These are phyloP conservation scores for Melanotus villosus DNA, from an alignment of 2,888 invertebrate species.

Conservation along the genomic window DNA sequence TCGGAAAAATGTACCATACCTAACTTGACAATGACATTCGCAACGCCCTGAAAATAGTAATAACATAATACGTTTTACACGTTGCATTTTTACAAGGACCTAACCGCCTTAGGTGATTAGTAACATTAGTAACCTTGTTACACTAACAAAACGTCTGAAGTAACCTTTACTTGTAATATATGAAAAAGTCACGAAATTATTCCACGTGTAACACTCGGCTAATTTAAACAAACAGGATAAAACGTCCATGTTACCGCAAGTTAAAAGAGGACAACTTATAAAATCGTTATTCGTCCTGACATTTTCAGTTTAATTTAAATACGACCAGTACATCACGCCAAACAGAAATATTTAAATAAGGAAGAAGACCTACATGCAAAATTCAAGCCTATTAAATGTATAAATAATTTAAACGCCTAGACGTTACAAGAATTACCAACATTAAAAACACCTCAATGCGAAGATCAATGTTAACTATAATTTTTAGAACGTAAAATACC, in stretches of 20 bases:
- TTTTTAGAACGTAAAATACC: too few species aligned
- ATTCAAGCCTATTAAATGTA: neutral
- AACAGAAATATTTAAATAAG: neutral
- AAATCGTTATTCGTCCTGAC: too few species aligned
- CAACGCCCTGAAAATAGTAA: neutral
- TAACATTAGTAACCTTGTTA: neutral
- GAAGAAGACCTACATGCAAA: neutral
- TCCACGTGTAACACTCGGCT: too few species aligned
- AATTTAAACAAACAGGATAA: too few species aligned
- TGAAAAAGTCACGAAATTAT: neutral
- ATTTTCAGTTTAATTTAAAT: too few species aligned
- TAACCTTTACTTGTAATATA: neutral
- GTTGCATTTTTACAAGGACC: neutral
- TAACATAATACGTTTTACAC: neutral
- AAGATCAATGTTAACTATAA: too few species aligned
- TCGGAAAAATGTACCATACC: too few species aligned
- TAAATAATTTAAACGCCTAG: neutral
- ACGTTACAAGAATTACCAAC: too few species aligned
- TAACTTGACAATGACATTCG: constrained; percentile 7
- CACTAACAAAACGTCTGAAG: neutral
- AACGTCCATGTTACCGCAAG: too few species aligned
- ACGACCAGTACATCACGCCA: neutral
- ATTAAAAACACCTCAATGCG: too few species aligned
- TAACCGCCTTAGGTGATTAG: neutral
- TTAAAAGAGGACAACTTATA: too few species aligned